A percentile compares a stretch with the other conserved stretches of the same genome.
phyloP scores from a whole-genome alignment of 1,140 invertebrate genomes.

The Dufourea novaeangliae region DNA sequence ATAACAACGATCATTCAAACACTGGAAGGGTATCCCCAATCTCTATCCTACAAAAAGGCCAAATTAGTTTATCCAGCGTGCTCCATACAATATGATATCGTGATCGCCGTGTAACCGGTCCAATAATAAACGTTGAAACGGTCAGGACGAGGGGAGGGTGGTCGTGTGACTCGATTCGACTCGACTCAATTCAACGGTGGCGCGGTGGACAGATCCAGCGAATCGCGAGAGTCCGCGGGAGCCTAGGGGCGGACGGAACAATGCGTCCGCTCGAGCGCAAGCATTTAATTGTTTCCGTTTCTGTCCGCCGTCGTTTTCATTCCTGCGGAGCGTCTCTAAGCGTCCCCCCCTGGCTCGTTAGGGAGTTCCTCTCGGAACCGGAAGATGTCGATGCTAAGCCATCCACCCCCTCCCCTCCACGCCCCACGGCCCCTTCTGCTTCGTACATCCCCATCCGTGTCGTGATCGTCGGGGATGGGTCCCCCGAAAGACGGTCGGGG shows the following conservation, averaged over 20 bases:
- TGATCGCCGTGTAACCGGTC: conserved; percentile 33
- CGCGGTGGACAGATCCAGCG: conserved; percentile 3
- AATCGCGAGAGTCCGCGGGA: conserved; percentile 23
- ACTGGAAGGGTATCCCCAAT: too few relatives aligned
- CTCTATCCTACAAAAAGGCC: too few relatives aligned
- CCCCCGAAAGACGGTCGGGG: conserved; percentile 21
- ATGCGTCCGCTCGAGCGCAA: conserved; percentile 62
- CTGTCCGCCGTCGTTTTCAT: conserved; percentile 66
- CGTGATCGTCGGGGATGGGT: not conserved
- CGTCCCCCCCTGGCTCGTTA: conserved; percentile 61
- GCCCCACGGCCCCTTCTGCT: not conserved
- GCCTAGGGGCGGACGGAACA: conserved; percentile 45
- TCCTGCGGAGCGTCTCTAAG: conserved; percentile 62
- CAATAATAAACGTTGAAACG: conserved; percentile 44
- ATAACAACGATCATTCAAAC: too few relatives aligned
- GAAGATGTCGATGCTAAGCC: conserved; percentile 63
- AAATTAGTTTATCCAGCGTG: conserved; percentile 8
- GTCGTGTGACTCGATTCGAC: conserved; percentile 30
- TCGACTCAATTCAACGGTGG: conserved; percentile 38
- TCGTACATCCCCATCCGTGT: conserved; percentile 5
- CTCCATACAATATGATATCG: conserved; percentile 16
- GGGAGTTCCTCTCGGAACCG: conserved; percentile 66
- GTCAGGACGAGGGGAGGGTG: conserved; percentile 28
- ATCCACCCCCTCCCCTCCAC: conserved; percentile 4
- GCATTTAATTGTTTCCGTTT: conserved; percentile 68